Percentiles rank a stretch among this genome's conserved stretches.
phyloP scores from a whole-genome alignment of 2,797 vertebrate species.

The Philypnodon macrostomus region DNA sequence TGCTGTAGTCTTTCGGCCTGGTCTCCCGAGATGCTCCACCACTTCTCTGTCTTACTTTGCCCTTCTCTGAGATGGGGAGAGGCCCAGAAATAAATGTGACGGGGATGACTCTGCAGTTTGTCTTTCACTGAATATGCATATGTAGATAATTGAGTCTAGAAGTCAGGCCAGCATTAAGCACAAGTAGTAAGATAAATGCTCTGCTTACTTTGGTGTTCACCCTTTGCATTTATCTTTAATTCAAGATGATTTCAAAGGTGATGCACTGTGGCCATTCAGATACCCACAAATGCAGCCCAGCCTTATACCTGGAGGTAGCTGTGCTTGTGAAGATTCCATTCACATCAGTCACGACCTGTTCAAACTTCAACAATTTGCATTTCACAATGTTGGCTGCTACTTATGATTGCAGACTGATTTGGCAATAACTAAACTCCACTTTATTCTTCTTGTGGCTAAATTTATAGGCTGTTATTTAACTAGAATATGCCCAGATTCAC shows the following conservation, averaged over 20 bases:
- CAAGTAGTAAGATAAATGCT: constrained; percentile 23
- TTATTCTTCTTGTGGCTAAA: background rate
- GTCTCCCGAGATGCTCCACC: constrained; percentile 32
- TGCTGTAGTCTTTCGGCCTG: constrained; percentile 14
- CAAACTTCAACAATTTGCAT: constrained; percentile 16
- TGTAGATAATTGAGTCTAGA: constrained; percentile 36
- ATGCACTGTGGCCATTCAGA: constrained; percentile 24
- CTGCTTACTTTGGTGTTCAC: constrained; percentile 9
- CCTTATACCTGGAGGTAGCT: constrained; percentile 24
- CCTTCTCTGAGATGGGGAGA: constrained; percentile 23
- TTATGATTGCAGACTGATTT: constrained; percentile 2
- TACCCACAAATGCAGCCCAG: constrained; percentile 25
- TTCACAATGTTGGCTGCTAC: constrained; percentile 27
- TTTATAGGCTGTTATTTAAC: background rate
- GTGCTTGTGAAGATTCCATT: constrained; percentile 26
- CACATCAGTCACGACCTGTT: constrained; percentile 39
- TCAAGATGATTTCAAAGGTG: constrained; percentile 15
- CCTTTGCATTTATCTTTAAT: background rate
- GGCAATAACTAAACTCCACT: background rate
- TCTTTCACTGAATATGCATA: constrained; percentile 52
- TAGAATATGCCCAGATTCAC: background rate
- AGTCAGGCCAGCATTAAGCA: constrained; percentile 8
- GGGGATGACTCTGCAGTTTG: constrained; percentile 60
- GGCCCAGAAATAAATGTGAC: constrained; percentile 45
- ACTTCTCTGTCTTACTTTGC: constrained; percentile 22